These are phyloP conservation scores for Cyclophora punctaria DNA, from an alignment of 2,888 invertebrate species.

Conservation along the genomic window DNA sequence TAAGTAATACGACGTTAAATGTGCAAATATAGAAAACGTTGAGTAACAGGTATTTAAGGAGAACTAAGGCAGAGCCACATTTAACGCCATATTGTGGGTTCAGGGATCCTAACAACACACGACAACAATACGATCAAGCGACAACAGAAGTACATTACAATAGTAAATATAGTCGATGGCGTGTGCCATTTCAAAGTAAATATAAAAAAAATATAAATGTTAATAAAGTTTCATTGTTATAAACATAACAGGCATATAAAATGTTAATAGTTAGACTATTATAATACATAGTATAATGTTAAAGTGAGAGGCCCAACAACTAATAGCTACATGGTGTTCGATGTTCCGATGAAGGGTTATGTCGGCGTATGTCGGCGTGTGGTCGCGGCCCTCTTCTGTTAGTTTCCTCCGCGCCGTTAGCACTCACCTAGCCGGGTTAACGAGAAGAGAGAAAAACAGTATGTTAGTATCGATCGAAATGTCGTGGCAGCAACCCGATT, in stretches of 20 bases:
- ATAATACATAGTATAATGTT: slow-evolving; percentile 73
- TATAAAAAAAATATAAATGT: slow-evolving; percentile 42
- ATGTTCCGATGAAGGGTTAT: slow-evolving; percentile 72
- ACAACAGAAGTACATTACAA: slow-evolving; percentile 69
- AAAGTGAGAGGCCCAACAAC: slow-evolving; percentile 74
- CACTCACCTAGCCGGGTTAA: slow-evolving; percentile 87
- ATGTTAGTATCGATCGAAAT: slow-evolving; percentile 79
- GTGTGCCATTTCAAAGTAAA: slow-evolving; percentile 65
- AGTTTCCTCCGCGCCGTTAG: slow-evolving; percentile 78
- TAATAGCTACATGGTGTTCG: slow-evolving; percentile 73
- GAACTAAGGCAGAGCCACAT: slow-evolving; percentile 26
- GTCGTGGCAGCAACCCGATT: slow-evolving; percentile 63
- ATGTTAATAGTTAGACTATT: slow-evolving; percentile 76
- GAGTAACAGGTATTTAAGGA: slow-evolving; percentile 22
- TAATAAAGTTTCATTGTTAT: slow-evolving; percentile 72
- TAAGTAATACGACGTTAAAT: slow-evolving; percentile 44
- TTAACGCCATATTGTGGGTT: slow-evolving; percentile 46
- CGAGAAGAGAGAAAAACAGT: slow-evolving; percentile 82
- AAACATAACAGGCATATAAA: slow-evolving; percentile 75
- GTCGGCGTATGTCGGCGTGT: slow-evolving; percentile 50
- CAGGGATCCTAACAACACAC: slow-evolving; percentile 65
- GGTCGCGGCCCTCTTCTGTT: slow-evolving; percentile 47
- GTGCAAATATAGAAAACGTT: slow-evolving; percentile 21
- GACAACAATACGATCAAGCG: slow-evolving; percentile 69
- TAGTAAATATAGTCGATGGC: slow-evolving; percentile 74